Conservation (phyloP, 1,140 invertebrate species). For the Arion vulgaris region DNA sequence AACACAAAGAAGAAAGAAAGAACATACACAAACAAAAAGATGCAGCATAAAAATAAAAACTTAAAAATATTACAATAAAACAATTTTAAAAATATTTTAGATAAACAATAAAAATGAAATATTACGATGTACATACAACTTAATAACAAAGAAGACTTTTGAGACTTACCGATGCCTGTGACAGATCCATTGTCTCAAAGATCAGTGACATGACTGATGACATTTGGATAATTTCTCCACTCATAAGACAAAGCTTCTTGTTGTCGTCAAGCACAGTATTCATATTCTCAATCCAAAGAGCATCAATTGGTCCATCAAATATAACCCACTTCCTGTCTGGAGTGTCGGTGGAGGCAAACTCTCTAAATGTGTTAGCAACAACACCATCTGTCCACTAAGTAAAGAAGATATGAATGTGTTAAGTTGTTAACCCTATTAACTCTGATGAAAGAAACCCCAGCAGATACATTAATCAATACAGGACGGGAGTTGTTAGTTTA, state of each 20-base stretch:
- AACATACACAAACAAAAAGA: too few species aligned
- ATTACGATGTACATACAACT: too few species aligned
- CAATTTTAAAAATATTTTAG: neutral
- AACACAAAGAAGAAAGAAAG: too few species aligned
- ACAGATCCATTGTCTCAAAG: slow-evolving; percentile 74
- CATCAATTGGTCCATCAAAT: slow-evolving; percentile 74
- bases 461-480: too few species aligned
- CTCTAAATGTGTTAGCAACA: slow-evolving; percentile 73
- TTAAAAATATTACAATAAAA: too few species aligned
- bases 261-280: slow-evolving; percentile 75
- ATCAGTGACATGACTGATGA: slow-evolving; percentile 72
- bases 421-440: neutral
- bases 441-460: neutral
- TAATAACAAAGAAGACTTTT: too few species aligned
- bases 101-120: too few species aligned
- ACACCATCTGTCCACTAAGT: slow-evolving; percentile 76
- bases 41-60: too few species aligned
- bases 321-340: slow-evolving; percentile 74
- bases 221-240: slow-evolving; percentile 75
- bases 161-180: slow-evolving; percentile 75
- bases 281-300: slow-evolving; percentile 75
- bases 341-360: slow-evolving; percentile 71
- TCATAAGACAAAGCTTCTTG: slow-evolving; percentile 74
- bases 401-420: neutral
- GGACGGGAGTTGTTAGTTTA: too few species aligned